A percentile compares a stretch with the other conserved stretches of the same genome.
phyloP scores from a whole-genome alignment of 2,888 invertebrate genomes.

The Balanococcus diminutus region DNA sequence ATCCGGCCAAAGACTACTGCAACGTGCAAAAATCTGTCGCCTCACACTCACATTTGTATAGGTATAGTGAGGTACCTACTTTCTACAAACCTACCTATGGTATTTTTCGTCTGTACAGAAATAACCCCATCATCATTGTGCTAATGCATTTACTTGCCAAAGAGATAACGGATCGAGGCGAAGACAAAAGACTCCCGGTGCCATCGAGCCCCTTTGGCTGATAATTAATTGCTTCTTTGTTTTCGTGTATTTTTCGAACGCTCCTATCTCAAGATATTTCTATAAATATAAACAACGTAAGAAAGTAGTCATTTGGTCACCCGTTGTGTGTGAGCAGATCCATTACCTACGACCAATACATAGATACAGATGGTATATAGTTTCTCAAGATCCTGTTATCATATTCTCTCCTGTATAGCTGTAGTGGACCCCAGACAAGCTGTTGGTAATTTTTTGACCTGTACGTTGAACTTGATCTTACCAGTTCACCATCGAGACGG shows the following conservation, averaged over 20 bases:
- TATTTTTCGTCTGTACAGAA: background rate
- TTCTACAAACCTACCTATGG: background rate
- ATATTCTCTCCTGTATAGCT: background rate
- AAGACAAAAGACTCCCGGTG: background rate
- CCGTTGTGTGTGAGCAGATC: slow-evolving; percentile 6
- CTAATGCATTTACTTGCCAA: background rate
- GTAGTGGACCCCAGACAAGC: slow-evolving; percentile 22
- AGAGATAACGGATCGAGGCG: background rate
- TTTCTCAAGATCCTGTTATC: slow-evolving; percentile 30
- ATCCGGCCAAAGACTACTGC: background rate
- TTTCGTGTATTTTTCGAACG: background rate
- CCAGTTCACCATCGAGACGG: slow-evolving; percentile 38
- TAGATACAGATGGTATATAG: too few relatives aligned
- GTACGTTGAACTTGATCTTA: slow-evolving; percentile 42
- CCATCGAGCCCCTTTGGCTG: background rate
- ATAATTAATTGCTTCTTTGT: slow-evolving; percentile 29
- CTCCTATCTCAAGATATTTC: background rate
- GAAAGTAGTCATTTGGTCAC: slow-evolving; percentile 32
- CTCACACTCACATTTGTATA: background rate
- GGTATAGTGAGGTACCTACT: too few relatives aligned
- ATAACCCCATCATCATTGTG: background rate
- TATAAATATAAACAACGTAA: background rate
- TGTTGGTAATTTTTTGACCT: slow-evolving; percentile 36
- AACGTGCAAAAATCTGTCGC: background rate
- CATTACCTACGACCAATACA: background rate